These are phyloP conservation scores for Neoseiulus cucumeris DNA, from an alignment of 1,140 invertebrate genomes.

Conservation along the genomic window DNA sequence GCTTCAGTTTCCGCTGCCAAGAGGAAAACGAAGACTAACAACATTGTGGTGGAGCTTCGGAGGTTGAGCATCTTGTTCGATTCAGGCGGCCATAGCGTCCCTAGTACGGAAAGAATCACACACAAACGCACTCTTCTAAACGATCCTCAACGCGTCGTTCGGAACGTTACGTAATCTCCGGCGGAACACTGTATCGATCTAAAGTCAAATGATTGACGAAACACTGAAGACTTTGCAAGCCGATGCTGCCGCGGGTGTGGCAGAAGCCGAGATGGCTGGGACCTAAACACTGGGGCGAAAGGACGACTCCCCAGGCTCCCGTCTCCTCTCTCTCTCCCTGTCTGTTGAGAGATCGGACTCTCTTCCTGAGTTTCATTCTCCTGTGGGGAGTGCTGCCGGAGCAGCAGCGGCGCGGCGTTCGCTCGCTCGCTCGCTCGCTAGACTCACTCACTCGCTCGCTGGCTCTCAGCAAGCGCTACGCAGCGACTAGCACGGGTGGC, in stretches of 20 bases:
- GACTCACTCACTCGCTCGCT: no score
- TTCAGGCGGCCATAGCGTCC: background rate
- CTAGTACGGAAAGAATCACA: background rate
- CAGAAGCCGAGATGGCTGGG: constrained; percentile 9
- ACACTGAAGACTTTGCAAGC: background rate
- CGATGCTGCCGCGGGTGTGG: constrained; percentile 8
- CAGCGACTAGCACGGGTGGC: no score
- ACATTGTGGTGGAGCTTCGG: background rate
- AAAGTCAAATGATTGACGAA: background rate
- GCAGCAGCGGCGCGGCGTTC: no score
- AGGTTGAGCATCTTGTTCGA: background rate
- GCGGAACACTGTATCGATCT: background rate
- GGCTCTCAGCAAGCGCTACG: no score
- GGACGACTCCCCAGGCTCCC: background rate
- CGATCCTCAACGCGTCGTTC: background rate
- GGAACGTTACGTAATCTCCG: background rate
- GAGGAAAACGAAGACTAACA: no score
- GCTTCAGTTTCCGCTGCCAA: no score
- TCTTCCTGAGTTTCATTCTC: no score
- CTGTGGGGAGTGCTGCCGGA: no score
- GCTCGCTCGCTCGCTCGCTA: no score
- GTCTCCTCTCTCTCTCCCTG: no score
- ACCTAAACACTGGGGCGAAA: constrained; percentile 10
- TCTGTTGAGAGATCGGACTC: no score
- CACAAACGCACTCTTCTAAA: background rate